Percentiles rank a stretch among this genome's conserved stretches.
These are phyloP conservation scores for Phalangium opilio DNA, from an alignment of 2,888 invertebrate genomes.

Conservation along the genomic window DNA sequence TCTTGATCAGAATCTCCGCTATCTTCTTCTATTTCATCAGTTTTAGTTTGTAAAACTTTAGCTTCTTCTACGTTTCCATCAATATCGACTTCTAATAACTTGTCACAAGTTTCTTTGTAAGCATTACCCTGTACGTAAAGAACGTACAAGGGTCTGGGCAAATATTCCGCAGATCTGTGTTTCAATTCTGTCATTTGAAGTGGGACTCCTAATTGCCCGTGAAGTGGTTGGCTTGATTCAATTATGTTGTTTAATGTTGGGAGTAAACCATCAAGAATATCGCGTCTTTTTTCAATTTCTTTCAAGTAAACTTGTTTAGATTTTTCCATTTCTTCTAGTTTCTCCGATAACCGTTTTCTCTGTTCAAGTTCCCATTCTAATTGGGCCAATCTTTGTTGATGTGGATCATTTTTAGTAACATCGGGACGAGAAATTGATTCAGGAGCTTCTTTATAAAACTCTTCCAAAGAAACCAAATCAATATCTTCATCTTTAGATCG, in stretches of 20 bases:
- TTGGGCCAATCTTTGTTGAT: constrained; percentile 65
- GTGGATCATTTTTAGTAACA: constrained; percentile 49
- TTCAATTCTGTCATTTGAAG: constrained; percentile 63
- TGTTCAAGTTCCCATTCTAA: constrained; percentile 83
- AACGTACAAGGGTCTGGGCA: constrained; percentile 69
- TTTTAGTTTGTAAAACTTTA: constrained; percentile 22
- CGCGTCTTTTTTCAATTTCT: constrained; percentile 56
- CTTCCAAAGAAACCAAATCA: constrained; percentile 63
- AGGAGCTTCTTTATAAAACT: constrained; percentile 68
- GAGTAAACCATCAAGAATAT: constrained; percentile 60
- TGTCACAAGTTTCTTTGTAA: constrained; percentile 15
- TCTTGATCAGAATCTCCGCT: constrained; percentile 33
- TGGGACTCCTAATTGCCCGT: constrained; percentile 67
- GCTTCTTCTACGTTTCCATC: constrained; percentile 40
- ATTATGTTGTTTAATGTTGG: constrained; percentile 57
- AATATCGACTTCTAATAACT: constrained; percentile 28
- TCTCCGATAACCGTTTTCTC: constrained; percentile 60
- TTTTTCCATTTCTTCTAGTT: constrained; percentile 55
- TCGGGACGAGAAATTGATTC: constrained; percentile 48
- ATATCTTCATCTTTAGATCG: constrained; percentile 89
- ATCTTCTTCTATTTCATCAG: constrained; percentile 27
- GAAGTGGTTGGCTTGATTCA: constrained; percentile 70
- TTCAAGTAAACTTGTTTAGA: constrained; percentile 59
- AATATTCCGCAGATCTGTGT: constrained; percentile 52
- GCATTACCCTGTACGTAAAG: constrained; percentile 70